Conservation (phyloP, 2,888 invertebrate species). For the Folsomia manolachei region DNA sequence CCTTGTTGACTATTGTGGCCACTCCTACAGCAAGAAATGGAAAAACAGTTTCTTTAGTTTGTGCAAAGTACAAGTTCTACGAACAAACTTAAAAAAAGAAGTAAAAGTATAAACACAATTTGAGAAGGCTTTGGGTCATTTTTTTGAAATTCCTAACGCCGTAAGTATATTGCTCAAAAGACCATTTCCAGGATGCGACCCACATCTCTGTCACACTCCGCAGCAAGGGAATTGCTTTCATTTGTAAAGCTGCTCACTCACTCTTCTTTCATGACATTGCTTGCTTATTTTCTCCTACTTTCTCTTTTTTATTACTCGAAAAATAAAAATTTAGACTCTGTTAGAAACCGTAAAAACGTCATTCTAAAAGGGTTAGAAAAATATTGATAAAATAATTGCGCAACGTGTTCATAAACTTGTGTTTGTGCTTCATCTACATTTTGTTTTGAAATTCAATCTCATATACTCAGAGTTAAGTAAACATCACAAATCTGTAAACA, state of each 20-base stretch:
- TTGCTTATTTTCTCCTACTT: background rate
- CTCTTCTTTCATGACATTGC: background rate
- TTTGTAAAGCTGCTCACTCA: background rate
- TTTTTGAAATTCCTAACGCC: background rate
- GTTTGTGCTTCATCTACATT: no score
- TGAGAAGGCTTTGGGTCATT: background rate
- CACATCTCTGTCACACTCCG: background rate
- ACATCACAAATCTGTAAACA: no score
- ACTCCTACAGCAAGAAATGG: conserved; percentile 54
- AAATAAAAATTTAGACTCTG: no score
- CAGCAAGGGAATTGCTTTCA: no score
- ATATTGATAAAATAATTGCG: no score
- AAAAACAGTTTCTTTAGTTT: background rate
- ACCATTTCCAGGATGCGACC: background rate
- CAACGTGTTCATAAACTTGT: no score
- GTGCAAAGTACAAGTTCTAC: background rate
- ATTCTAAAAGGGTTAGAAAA: no score
- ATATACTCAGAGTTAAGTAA: no score
- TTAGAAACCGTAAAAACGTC: no score
- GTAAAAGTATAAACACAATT: background rate
- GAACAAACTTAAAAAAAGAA: background rate
- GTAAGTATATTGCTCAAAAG: no score
- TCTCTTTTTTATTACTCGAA: no score
- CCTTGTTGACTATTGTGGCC: conserved; percentile 58
- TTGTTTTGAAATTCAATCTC: no score